A percentile compares a stretch with the other conserved stretches of the same genome.
These are phyloP conservation scores for Pantherophis vulpinus DNA, from an alignment of 2,797 vertebrate genomes.

Conservation along the genomic window DNA sequence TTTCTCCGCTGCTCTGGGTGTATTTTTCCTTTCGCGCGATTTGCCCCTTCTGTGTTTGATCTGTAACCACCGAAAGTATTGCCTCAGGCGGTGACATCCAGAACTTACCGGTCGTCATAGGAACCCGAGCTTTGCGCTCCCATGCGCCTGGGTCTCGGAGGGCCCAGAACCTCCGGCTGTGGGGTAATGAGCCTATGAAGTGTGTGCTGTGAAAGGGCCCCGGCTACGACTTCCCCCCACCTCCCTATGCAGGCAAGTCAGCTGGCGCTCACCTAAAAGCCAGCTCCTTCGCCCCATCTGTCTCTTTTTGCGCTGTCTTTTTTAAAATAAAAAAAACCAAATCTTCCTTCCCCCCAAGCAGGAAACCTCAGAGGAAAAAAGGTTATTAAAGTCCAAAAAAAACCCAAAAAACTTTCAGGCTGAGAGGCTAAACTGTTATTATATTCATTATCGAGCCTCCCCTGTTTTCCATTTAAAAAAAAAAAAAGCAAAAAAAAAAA, in stretches of 20 bases:
- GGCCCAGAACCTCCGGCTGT: slow-evolving; percentile 57
- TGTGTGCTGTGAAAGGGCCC: slow-evolving; percentile 10
- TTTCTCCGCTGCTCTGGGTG: slow-evolving; percentile 22
- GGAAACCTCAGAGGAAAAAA: slow-evolving; percentile 55
- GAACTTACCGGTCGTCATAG: slow-evolving; percentile 68
- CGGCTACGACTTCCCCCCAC: background rate
- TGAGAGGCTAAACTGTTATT: slow-evolving; percentile 37
- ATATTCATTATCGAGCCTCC: fast-evolving
- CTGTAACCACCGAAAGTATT: slow-evolving; percentile 59
- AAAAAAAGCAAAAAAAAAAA: too few species aligned
- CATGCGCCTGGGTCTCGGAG: slow-evolving; percentile 40
- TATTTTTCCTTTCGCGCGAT: slow-evolving; percentile 34
- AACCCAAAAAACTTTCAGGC: slow-evolving; percentile 27
- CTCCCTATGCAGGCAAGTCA: slow-evolving; percentile 16
- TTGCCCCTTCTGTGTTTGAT: slow-evolving; percentile 56
- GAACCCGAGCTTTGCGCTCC: slow-evolving; percentile 53
- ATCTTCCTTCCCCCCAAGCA: slow-evolving; percentile 35
- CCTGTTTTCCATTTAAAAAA: background rate
- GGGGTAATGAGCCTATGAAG: slow-evolving; percentile 54
- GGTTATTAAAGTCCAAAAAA: slow-evolving; percentile 60
- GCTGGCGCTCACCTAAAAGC: slow-evolving; percentile 39
- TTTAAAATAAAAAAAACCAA: background rate
- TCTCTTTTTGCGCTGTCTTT: slow-evolving; percentile 19
- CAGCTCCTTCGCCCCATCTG: background rate
- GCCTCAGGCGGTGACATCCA: slow-evolving; percentile 58